Conservation (phyloP, 2,113 vertebrate genomes). For the Euleptes europaea region DNA sequence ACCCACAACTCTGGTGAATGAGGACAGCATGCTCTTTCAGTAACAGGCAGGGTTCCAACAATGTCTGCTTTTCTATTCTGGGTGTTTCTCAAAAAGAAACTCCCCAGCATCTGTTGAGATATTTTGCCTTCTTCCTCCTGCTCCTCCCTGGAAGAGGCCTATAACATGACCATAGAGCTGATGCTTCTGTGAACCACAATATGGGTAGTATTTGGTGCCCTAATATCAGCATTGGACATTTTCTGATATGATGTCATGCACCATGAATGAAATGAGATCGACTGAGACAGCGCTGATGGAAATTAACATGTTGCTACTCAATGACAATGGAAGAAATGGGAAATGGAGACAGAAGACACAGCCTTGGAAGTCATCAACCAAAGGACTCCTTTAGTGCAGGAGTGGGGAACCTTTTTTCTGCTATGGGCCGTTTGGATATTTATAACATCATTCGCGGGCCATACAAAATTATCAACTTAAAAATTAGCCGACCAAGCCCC, state of each 20-base stretch:
- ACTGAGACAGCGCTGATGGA: not conserved
- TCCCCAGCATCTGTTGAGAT: not conserved
- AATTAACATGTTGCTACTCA: not conserved
- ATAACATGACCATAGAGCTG: not conserved
- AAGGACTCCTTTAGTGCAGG: not conserved
- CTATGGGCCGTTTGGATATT: too few relatives aligned
- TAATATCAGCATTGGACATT: not conserved
- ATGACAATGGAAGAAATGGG: not conserved
- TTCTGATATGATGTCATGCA: not conserved
- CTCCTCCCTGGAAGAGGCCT: not conserved
- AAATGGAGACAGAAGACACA: not conserved
- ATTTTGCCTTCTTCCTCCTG: not conserved
- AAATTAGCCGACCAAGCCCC: too few relatives aligned
- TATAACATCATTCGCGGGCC: too few relatives aligned
- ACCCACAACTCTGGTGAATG: conserved; percentile 32
- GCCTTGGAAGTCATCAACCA: too few relatives aligned
- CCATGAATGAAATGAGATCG: not conserved
- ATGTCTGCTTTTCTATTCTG: conserved; percentile 9
- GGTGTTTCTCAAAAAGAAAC: not conserved
- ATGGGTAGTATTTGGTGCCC: not conserved
- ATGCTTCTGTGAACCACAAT: not conserved
- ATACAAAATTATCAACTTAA: too few relatives aligned
- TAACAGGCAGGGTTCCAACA: not conserved
- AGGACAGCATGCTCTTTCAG: conserved; percentile 32
- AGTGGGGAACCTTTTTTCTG: too few relatives aligned